Base-by-base conservation (phyloP, 2,888 invertebrate genomes). In the Monochamus alternatus region DNA sequence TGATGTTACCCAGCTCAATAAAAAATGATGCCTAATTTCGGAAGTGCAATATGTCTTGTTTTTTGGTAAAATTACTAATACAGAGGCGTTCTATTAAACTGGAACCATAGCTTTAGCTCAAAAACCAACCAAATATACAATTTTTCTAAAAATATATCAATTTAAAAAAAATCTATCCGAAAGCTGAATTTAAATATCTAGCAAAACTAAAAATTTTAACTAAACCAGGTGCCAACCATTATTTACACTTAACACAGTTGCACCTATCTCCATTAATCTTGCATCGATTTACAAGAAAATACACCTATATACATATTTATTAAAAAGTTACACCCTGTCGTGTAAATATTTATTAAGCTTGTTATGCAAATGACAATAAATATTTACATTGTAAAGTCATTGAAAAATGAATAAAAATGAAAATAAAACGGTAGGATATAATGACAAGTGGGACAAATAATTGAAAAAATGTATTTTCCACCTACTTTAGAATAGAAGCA, bases 321-420 rank as follows among this genome's bases (percentile, higher is more conserved):
- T 5, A 38, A 38, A 38, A 38, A 7, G n/a, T 14, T 38, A 63
- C 62, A 14, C 38, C 62, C 38, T 63, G 22, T 14, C 32, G 5
- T 43, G 62, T 43, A 63, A 63, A 63, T 43, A 63, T 43, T 62
- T 43, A 14, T 2, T n/a, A 63, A 7, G 14, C 43, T 63, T 43
- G 62, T 14, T 63, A 63, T 63, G 62, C 5, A 63, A 63, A 63
- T 63, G 43, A 22, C 8, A n/a, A 62, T 62, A 43, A 62, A 62
- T 62, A 63, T 63, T 63, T 63, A 63, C 38, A 62, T 43, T 43
- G 14, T 14, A 43, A 62, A 63, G 9, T n/a, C 38, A 47, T 47
- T 47, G 12, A 47, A 9, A 47, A 47, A 9, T 47, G 3, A 47
- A 47, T 47, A 47, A 47, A 7, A 47, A 9, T 47, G 47, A 47